Base-by-base conservation (phyloP, 1,140 invertebrate species). In the Acromyrmex charruanus region DNA sequence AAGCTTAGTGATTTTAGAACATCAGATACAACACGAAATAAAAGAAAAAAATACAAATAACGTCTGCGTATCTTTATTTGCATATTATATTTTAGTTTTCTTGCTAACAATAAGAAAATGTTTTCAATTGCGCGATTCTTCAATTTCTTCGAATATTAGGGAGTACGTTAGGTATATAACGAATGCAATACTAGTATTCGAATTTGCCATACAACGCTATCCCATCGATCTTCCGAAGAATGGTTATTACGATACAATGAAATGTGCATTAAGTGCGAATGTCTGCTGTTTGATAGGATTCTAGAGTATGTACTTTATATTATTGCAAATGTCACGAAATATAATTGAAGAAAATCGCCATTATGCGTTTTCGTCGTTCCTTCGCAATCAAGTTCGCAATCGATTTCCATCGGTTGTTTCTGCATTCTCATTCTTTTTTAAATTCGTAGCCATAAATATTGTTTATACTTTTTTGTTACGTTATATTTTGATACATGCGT, bases 221-320 rank as follows among this genome's bases (percentile, higher is more conserved):
- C 66, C 51, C 35, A 81, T 81, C 79, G 51, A 81, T 81, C 66
- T 81, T 71, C 25, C 79, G 66, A 44, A 21, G 51, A 66, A 58
- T 58, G 66, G 51, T 81, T 81, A 81, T 81, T 35, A 18, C 35
- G 51, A 53, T 68, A 58, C 51, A 81, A 72, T 72, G 35, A 71
- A 81, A 49, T 55, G 21, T 71, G 79, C 79, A 72, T 81, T 81
- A 81, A 55, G 51, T 58, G 66, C 51, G 53, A 72, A 16, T 72
- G 79, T 58, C 66, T 72, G 77, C 77, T 12, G 31, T 71, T 53
- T 55, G 79, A 72, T 81, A 65, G 65, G 77, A 69, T 81, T 81
- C 66, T 81, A 72, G 35, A 81, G 35, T 81, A 81, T 81, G 51
- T 71, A 58, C 66, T 81, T 81, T 71, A 35, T 72, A 81, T 81